Conservation (phyloP, 2,113 vertebrate species). For the Hemibagrus wyckioides region DNA sequence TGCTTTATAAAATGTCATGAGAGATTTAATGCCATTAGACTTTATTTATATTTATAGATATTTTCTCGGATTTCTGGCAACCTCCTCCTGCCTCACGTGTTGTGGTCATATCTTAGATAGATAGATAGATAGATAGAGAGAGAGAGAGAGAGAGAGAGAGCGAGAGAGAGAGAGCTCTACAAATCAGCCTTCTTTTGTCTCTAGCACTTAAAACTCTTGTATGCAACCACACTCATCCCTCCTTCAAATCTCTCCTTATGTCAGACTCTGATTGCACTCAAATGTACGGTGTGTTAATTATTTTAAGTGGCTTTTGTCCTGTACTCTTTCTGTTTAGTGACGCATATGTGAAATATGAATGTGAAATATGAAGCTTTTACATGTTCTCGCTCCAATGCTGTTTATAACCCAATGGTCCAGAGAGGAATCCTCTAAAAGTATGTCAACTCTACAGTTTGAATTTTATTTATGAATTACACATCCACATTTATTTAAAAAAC, state of each 20-base stretch:
- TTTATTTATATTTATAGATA: background rate
- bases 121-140: background rate
- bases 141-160: background rate
- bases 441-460: too few relatives aligned
- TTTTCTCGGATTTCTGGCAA: background rate
- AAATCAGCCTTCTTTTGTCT: conserved; percentile 27
- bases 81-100: background rate
- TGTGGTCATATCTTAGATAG: background rate
- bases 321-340: background rate
- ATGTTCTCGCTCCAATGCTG: background rate
- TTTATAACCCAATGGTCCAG: background rate
- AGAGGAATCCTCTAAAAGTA: background rate
- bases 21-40: background rate
- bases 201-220: background rate
- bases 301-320: background rate
- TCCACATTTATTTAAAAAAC: too few relatives aligned
- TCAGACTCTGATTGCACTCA: background rate
- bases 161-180: background rate
- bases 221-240: background rate
- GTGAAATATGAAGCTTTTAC: too few relatives aligned
- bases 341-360: background rate
- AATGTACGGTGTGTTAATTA: background rate
- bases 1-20: background rate
- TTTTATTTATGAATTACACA: too few relatives aligned
- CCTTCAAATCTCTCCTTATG: background rate